Conservation (phyloP, 2,888 invertebrate species). For the Drosophila prostipennis region DNA sequence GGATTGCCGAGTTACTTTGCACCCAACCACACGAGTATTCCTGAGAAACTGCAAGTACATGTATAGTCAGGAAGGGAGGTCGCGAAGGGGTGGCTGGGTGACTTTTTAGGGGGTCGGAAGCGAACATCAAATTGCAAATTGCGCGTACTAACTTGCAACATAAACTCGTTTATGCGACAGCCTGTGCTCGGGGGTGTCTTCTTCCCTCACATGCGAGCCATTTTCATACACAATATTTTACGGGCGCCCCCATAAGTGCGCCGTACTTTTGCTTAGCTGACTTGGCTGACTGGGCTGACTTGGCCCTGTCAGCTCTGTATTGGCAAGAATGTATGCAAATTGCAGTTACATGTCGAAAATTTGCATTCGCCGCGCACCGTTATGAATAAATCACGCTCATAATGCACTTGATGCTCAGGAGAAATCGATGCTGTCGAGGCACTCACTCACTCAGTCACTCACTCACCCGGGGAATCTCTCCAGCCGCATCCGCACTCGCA, state of each 20-base stretch:
- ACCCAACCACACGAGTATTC: slow-evolving; percentile 10
- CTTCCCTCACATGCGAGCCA: slow-evolving; percentile 21
- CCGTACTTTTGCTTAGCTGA: slow-evolving; percentile 37
- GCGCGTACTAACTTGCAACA: slow-evolving; percentile 64
- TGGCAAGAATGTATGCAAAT: slow-evolving; percentile 57
- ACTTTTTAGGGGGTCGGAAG: slow-evolving; percentile 31
- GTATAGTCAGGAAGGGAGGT: no score
- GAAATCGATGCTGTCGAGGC: slow-evolving; percentile 58
- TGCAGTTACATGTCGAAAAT: slow-evolving; percentile 64
- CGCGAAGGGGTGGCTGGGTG: not conserved
- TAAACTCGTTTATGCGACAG: slow-evolving; percentile 63
- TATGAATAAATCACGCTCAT: slow-evolving; percentile 71
- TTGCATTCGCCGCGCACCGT: slow-evolving; percentile 59
- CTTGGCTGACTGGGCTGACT: slow-evolving; percentile 15
- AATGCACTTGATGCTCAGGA: slow-evolving; percentile 52
- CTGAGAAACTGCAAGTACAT: slow-evolving; percentile 11
- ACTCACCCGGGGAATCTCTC: not conserved
- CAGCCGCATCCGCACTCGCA: slow-evolving; percentile 23
- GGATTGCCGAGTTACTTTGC: slow-evolving; percentile 54
- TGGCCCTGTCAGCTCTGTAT: slow-evolving; percentile 15
- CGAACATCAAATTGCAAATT: slow-evolving; percentile 55
- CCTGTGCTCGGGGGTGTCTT: slow-evolving; percentile 3
- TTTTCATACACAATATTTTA: slow-evolving; percentile 50
- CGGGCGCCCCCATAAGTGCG: slow-evolving; percentile 38
- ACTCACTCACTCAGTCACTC: slow-evolving; percentile 17